phyloP scores from a whole-genome alignment of 2,113 vertebrate species.

The Mesoclemmys tuberculata region DNA sequence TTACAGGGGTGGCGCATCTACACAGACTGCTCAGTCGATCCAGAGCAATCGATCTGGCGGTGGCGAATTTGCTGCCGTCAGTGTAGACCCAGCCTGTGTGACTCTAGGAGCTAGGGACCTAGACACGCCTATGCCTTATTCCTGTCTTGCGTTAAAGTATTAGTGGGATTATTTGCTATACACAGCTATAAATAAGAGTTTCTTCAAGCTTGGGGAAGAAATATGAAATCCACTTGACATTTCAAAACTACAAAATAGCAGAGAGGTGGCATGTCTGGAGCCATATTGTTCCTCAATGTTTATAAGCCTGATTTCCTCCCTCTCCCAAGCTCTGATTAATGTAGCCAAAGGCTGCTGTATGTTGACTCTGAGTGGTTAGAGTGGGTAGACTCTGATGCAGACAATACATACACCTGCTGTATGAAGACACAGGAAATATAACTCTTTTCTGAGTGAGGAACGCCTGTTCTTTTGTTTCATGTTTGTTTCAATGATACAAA shows the following conservation, averaged over 20 bases:
- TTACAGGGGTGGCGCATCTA: too few species aligned
- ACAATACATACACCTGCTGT: not conserved
- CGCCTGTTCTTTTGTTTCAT: not conserved
- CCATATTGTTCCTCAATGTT: not conserved
- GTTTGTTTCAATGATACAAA: not conserved
- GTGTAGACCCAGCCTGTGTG: too few species aligned
- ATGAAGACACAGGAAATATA: not conserved
- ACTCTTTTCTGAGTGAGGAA: not conserved
- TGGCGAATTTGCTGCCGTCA: too few species aligned
- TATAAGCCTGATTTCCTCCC: not conserved
- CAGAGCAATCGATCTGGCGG: too few species aligned
- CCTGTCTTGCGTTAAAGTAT: not conserved
- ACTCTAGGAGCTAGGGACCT: not conserved
- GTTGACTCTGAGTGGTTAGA: not conserved
- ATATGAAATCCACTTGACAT: not conserved
- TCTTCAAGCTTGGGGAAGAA: not conserved
- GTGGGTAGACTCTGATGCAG: not conserved
- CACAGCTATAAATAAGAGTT: not conserved
- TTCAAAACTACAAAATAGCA: not conserved
- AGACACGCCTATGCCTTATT: not conserved
- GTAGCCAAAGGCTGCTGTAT: not conserved
- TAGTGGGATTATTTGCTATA: not conserved
- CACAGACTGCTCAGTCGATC: too few species aligned
- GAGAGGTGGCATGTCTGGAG: fast-evolving
- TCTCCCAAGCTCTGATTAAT: not conserved